Evolutionary conservation across 2,113 vertebrate species (phyloP).

Genomic region (Tenrec ecaudatus): DNA sequence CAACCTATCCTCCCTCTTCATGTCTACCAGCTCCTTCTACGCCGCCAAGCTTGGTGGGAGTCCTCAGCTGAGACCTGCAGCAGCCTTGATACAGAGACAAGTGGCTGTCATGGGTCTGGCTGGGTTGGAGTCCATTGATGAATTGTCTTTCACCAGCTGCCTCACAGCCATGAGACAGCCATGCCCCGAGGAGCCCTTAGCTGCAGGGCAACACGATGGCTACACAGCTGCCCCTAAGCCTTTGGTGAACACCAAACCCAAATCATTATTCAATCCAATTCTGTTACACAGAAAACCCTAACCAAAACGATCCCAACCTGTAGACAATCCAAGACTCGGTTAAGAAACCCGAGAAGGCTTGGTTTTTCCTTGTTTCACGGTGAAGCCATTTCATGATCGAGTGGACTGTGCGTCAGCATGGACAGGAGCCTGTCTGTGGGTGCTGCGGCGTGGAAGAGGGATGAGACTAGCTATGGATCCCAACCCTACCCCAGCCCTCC

Average conservation of each 20-base stretch:
- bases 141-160: neutral
- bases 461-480: neutral
- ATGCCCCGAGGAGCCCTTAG: neutral
- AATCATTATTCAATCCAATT: neutral
- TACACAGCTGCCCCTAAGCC: too few species aligned
- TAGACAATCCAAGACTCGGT: neutral
- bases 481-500: too few species aligned
- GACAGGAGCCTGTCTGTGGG: neutral
- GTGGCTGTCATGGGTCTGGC: neutral
- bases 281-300: neutral
- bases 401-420: neutral
- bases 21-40: neutral
- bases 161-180: neutral
- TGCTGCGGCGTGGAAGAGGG: too few species aligned
- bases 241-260: neutral
- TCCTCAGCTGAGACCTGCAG: neutral
- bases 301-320: neutral
- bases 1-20: neutral
- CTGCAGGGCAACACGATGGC: neutral
- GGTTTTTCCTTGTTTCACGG: neutral
- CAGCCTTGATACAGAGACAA: neutral
- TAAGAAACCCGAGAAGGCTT: neutral
- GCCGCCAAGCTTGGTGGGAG: neutral
- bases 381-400: neutral
- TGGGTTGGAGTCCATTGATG: neutral